These are phyloP conservation scores for Diadema setosum DNA, from an alignment of 35 echinoderm and acorn worm genomes.

Conservation along the genomic window DNA sequence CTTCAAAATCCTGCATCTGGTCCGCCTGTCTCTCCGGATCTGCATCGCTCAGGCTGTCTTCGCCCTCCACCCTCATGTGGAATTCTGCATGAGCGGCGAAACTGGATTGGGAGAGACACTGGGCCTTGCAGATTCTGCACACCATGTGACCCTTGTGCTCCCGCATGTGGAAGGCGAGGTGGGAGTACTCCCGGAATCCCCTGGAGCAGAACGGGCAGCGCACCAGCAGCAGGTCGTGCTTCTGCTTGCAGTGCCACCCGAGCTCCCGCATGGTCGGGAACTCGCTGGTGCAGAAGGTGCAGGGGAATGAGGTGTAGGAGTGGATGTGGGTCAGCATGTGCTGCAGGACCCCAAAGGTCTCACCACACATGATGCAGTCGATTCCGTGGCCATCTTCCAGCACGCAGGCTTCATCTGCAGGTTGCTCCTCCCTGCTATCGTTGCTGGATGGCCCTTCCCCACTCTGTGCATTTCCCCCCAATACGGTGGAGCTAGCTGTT, in stretches of 20 bases:
- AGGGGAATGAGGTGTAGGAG: neutral
- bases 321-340: neutral
- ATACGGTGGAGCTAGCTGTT: neutral
- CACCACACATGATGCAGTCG: neutral
- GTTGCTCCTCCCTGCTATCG: neutral
- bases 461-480: no score
- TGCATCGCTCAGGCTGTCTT: neutral
- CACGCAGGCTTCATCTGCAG: neutral
- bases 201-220: neutral
- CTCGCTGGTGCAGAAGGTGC: neutral
- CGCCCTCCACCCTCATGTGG: neutral
- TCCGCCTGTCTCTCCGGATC: neutral
- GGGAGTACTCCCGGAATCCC: constrained; percentile 1
- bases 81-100: neutral
- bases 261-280: neutral
- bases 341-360: neutral
- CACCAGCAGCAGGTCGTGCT: constrained; percentile 5
- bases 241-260: constrained; percentile 11
- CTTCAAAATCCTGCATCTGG: neutral
- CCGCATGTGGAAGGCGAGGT: neutral
- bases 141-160: constrained; percentile 6
- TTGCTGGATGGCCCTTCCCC: no score
- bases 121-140: neutral
- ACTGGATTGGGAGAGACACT: neutral
- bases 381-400: neutral